phyloP scores from a whole-genome alignment of 2,113 vertebrate species.

The Hippolais icterina region DNA sequence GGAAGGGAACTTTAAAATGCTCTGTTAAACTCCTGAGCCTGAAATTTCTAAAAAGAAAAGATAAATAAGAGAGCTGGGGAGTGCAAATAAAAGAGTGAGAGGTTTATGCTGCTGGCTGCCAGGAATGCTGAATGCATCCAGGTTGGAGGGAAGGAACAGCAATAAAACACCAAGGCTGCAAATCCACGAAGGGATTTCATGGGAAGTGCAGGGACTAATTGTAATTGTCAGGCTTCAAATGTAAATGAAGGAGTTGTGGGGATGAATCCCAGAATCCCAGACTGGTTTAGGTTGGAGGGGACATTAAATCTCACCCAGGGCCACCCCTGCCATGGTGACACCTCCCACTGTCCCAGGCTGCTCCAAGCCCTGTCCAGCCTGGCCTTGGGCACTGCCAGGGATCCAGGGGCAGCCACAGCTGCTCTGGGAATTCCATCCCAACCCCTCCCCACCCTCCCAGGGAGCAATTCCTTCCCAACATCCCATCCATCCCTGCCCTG shows the following conservation, averaged over 20 bases:
- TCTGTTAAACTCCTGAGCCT: neutral
- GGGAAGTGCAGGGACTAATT: neutral
- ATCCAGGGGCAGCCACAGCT: neutral
- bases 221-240: neutral
- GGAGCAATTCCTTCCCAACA: neutral
- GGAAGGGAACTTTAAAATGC: neutral
- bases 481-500: neutral
- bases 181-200: neutral
- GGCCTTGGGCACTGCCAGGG: neutral
- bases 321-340: neutral
- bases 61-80: neutral
- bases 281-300: neutral
- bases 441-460: neutral
- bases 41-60: neutral
- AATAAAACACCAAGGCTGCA: neutral
- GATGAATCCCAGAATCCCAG: neutral
- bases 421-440: neutral
- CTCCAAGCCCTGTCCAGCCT: accelerated
- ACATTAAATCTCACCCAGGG: accelerated
- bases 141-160: neutral
- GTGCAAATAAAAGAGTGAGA: neutral
- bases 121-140: neutral
- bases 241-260: neutral
- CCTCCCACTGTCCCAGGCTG: neutral
- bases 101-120: neutral